A percentile compares a stretch with the other conserved stretches of the same genome.
These are phyloP conservation scores for Aporrectodea caliginosa DNA, from an alignment of 1,140 invertebrate species.

Conservation along the genomic window DNA sequence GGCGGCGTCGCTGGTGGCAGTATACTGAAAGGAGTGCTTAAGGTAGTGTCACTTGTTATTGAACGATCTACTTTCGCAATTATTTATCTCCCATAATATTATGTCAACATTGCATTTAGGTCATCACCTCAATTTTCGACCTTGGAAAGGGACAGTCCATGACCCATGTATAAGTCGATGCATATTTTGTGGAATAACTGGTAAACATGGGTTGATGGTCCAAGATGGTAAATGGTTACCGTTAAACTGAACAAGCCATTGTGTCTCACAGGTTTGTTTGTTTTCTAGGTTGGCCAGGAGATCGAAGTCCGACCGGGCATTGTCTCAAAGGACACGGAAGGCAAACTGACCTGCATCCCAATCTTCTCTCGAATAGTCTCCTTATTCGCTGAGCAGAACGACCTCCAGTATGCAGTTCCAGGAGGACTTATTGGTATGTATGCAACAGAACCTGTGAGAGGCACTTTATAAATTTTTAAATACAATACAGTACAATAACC, in stretches of 20 bases:
- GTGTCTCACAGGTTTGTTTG: too few species aligned
- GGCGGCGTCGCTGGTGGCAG: slow-evolving; percentile 98
- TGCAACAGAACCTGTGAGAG: slow-evolving; percentile 12
- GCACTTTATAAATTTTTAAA: too few species aligned
- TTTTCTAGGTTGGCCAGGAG: slow-evolving; percentile 70
- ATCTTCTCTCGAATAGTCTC: slow-evolving; percentile 97
- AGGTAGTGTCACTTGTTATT: too few species aligned
- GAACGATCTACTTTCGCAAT: too few species aligned
- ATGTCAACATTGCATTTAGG: too few species aligned
- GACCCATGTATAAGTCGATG: neutral
- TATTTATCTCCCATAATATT: too few species aligned
- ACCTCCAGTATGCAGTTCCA: slow-evolving; percentile 96
- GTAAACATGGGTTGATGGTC: neutral
- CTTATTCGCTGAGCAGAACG: slow-evolving; percentile 97
- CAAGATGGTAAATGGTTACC: neutral
- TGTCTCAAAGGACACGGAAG: slow-evolving; percentile 92
- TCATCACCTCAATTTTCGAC: too few species aligned
- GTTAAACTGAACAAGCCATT: too few species aligned
- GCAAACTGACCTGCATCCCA: slow-evolving; percentile 89
- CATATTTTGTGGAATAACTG: neutral
- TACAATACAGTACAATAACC: too few species aligned
- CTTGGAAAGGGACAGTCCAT: too few species aligned
- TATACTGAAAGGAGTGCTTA: slow-evolving; percentile 89
- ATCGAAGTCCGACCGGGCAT: slow-evolving; percentile 88
- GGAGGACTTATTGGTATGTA: slow-evolving; percentile 85